phyloP scores from a whole-genome alignment of 2,888 invertebrate species.

The Autographa gamma region DNA sequence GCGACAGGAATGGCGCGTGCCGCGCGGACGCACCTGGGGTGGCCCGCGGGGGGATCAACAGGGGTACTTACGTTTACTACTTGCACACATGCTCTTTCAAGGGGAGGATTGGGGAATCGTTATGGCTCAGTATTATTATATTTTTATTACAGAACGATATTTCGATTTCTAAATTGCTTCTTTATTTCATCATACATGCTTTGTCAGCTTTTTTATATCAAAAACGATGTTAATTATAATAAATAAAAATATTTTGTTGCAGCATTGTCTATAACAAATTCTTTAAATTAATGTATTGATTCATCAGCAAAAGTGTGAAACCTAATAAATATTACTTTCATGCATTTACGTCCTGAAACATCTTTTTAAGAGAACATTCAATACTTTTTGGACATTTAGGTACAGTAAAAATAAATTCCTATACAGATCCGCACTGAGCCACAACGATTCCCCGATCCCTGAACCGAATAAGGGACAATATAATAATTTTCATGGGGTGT shows the following conservation, averaged over 20 bases:
- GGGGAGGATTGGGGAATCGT: conserved; percentile 82
- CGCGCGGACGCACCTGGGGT: conserved; percentile 86
- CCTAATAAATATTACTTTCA: too few relatives aligned
- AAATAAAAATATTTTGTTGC: too few relatives aligned
- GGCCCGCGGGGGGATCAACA: conserved; percentile 86
- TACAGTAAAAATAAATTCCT: too few relatives aligned
- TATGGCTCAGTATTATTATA: conserved; percentile 57
- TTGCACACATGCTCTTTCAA: conserved; percentile 88
- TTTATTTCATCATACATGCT: background rate
- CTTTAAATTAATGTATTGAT: too few relatives aligned
- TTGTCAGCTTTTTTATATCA: too few relatives aligned
- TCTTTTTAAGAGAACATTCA: too few relatives aligned
- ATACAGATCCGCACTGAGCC: conserved; percentile 26
- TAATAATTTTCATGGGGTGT: conserved; percentile 77
- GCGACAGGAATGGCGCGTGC: conserved; percentile 88
- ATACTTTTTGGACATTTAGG: too few relatives aligned
- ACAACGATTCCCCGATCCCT: conserved; percentile 48
- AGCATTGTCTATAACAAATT: too few relatives aligned
- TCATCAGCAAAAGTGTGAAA: too few relatives aligned
- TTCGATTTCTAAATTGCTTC: background rate
- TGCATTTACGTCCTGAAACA: too few relatives aligned
- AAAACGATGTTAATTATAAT: too few relatives aligned
- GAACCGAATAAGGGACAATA: conserved; percentile 66
- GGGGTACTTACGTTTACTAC: conserved; percentile 88
- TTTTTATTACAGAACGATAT: background rate